Evolutionary conservation across 2,797 vertebrate genomes (phyloP), one percentile per base, ranked within the genome.

Genomic region (Perodicticus potto): DNA sequence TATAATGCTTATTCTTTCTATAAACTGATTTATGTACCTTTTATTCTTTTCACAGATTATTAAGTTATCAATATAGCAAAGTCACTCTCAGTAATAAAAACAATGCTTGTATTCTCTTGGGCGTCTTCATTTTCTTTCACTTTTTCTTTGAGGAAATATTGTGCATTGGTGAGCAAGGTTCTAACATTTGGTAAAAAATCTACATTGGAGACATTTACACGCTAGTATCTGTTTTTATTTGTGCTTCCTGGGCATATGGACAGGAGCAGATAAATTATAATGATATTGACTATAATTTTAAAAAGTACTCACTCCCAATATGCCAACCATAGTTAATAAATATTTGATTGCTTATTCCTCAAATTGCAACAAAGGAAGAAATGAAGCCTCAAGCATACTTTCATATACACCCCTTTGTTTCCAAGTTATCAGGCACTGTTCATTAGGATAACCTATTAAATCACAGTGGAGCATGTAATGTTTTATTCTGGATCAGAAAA

Each of bases 11-110:
- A 61, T 67, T 76, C 7, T 34, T 74, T n/a, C 20, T 40, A 86
- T 14, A 81, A 40, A 40, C 0, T 29, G 5, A 80, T 45, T 76
- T 70, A 59, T 32, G 72, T 13, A 29, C 43, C 1, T 61, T 53
- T 82, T 63, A n/a, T 17, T 49, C 74, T 90, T 91, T 92, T 76
- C 70, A 19, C 3, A 84, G 55, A n/a, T 92, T 81, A 55, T 90
- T 5, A 87, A 49, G 0, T 43, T 69, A 32, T 57, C 57, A 76
- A 82, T 25, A 70, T 72, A 73, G 78, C 57, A 25, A 69, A 59
- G 4, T 65, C 10, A 86, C 11, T 65, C 10, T 65, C 22, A 59
- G 23, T 0, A 77, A 27, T 40, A 49, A 32, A 14, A 25, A 34
- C 49, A 14, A 16, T 5, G 1, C 25, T 74, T 84, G 37, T 29